Percentiles rank a stretch among this genome's conserved stretches.
phyloP scores from a whole-genome alignment of 2,797 vertebrate species.

The Setipinna tenuifilis region DNA sequence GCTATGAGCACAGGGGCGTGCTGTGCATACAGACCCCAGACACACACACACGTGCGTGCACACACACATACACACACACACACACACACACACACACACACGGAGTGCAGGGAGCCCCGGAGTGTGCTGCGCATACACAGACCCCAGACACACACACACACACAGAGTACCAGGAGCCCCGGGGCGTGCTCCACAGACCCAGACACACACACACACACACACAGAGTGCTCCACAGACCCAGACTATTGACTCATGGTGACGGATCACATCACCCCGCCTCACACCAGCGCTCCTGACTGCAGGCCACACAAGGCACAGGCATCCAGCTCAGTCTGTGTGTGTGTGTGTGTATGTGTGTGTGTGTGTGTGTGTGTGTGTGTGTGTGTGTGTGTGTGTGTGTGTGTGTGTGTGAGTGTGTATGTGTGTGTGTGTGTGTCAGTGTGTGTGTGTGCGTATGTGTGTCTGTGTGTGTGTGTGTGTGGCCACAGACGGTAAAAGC shows the following conservation, averaged over 20 bases:
- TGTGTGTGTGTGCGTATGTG: not conserved
- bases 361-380: not conserved
- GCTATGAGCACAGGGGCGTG: no score
- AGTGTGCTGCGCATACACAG: constrained; percentile 1
- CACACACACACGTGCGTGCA: no score
- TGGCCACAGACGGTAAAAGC: no score
- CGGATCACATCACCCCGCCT: constrained; percentile 7
- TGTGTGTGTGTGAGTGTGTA: not conserved
- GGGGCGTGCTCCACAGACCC: no score
- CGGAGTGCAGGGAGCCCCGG: no score
- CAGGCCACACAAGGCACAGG: not conserved
- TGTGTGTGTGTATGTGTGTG: not conserved
- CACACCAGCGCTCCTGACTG: not conserved
- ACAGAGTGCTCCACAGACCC: not conserved
- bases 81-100: no score
- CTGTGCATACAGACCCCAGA: no score
- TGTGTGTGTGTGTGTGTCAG: not conserved
- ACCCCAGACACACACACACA: not conserved
- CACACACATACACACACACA: no score
- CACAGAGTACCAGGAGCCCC: no score
- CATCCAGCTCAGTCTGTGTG: not conserved
- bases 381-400: not conserved
- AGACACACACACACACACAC: no score
- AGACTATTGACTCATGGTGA: constrained; percentile 35
- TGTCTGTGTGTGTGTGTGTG: no score